Evolutionary conservation across 2,888 invertebrate species (phyloP).

Genomic region (Chironomus tentans): DNA sequence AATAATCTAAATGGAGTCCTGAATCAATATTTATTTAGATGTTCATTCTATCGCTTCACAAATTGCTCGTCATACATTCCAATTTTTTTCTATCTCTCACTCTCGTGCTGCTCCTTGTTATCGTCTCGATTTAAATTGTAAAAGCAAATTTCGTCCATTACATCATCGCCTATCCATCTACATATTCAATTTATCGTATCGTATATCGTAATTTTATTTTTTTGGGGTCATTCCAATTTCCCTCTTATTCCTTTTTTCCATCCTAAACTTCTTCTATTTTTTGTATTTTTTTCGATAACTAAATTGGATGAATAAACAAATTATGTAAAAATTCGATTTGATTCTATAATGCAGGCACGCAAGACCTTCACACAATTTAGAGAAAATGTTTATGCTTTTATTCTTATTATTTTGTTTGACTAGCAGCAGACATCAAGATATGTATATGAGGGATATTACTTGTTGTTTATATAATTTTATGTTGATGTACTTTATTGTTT

Average conservation of each 20-base stretch:
- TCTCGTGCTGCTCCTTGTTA: neutral
- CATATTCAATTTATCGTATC: too few species aligned
- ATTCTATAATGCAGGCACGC: constrained; percentile 14
- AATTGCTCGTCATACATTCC: constrained; percentile 1
- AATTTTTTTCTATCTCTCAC: neutral
- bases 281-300: neutral
- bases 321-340: constrained; percentile 16
- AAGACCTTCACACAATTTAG: neutral
- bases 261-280: neutral
- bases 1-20: constrained; percentile 27
- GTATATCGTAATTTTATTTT: neutral
- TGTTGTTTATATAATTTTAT: too few species aligned
- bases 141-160: neutral
- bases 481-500: too few species aligned
- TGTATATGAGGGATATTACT: too few species aligned
- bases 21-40: constrained; percentile 26
- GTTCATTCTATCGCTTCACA: constrained; percentile 21
- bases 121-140: constrained; percentile 11
- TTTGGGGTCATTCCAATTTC: constrained; percentile 1
- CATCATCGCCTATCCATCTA: neutral
- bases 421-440: too few species aligned
- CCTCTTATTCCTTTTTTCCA: neutral
- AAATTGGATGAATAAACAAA: constrained; percentile 26
- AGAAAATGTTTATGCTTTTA: too few species aligned
- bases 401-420: too few species aligned